A percentile compares a stretch with the other conserved stretches of the same genome.
Conservation (phyloP, 2,888 invertebrate species). For the Eupelmus urozonus region DNA sequence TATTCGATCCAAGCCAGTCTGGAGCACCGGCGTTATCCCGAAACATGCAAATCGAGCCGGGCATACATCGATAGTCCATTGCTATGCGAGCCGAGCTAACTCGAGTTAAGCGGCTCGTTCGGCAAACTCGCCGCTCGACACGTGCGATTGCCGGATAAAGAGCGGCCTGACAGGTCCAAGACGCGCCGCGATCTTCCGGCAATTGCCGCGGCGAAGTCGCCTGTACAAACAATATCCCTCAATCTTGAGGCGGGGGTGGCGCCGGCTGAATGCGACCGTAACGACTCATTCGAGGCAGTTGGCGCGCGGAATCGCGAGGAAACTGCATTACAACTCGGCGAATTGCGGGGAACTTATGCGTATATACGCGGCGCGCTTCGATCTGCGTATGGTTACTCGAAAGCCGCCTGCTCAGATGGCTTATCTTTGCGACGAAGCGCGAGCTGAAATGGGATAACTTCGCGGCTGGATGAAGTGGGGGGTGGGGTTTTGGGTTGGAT, state of each 20-base stretch:
- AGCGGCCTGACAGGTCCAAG: no score
- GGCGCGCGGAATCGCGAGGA: not conserved
- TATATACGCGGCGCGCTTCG: not conserved
- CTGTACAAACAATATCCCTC: constrained; percentile 47
- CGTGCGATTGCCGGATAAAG: no score
- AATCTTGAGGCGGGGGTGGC: constrained; percentile 17
- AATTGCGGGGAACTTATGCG: constrained; percentile 31
- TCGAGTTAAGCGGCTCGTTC: no score
- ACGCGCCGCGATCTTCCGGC: not conserved
- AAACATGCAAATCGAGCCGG: no score
- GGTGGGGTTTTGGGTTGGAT: not conserved
- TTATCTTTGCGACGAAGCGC: constrained; percentile 32
- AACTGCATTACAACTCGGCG: constrained; percentile 54
- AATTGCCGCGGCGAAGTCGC: not conserved
- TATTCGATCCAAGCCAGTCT: no score
- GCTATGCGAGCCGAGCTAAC: no score
- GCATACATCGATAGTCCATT: no score
- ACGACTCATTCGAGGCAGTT: constrained; percentile 53
- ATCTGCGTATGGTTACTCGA: constrained; percentile 18
- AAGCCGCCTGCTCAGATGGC: constrained; percentile 38
- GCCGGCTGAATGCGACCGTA: constrained; percentile 42
- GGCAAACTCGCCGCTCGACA: no score
- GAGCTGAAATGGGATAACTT: constrained; percentile 49
- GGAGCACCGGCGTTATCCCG: no score
- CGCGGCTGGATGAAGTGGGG: not conserved